Base-by-base conservation (phyloP, 1,140 invertebrate genomes). In the Drosophila nasuta region DNA sequence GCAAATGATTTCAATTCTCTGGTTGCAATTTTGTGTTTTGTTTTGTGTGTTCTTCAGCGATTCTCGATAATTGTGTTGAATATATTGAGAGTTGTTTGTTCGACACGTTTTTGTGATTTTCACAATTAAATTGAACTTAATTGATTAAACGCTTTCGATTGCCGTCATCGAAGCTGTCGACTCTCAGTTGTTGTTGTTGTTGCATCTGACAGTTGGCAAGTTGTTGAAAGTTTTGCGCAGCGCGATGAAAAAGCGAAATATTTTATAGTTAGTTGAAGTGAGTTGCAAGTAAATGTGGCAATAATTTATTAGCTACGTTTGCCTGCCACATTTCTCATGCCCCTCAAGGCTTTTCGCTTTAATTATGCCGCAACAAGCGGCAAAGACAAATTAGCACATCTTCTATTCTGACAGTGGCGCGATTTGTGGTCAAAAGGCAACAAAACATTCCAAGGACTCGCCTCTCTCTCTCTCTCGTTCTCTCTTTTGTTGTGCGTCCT, bases 71-170 rank as follows among this genome's bases (percentile, higher is more conserved):
- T 33, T 33, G 33, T 43, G 15, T 48, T 33, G 20, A 25, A 46
- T 58, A 71, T 51, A 43, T 76, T 64, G 52, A 20, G 43, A 38
- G 20, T 58, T 48, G 45, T 62, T 64, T 76, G 20, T 58, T 81
- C 63, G 41, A 73, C 79, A 81, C 79, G 79, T 81, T 81, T 81
- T 77, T 81, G 75, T 82, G 79, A 82, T 82, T 82, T 82, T 65
- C 79, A 75, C 75, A 77, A 82, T 82, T 78, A 81, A 82, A 81
- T 81, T 81, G 79, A 77, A 81, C 77, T 73, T 81, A 81, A 82
- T 82, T 82, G 79, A 82, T 82, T 82, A 78, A 66, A 78, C 66
- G 79, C 2, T 62, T 81, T 77, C 82, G 81, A 81, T 81, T 81
- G 79, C 66, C 41, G 15, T n/a, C 35, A 25, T 54, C 45, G 43